Conservation (phyloP, 2,888 invertebrate genomes). For the Rotaria sp. region DNA sequence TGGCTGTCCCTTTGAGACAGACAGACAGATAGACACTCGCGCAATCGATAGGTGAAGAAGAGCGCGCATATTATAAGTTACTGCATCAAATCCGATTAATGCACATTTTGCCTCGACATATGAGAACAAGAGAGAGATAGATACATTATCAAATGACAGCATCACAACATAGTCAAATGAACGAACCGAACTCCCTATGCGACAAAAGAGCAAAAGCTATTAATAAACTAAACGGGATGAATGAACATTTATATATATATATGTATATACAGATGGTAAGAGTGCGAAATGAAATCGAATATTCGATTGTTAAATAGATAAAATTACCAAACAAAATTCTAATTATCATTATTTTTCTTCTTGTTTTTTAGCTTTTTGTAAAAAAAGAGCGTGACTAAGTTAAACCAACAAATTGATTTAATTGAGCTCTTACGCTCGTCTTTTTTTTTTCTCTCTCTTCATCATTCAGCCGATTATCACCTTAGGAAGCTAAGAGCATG, state of each 20-base stretch:
- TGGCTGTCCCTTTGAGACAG: neutral
- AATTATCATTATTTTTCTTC: neutral
- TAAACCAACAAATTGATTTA: neutral
- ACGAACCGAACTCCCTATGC: neutral
- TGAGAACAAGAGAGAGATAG: neutral
- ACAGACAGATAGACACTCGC: neutral
- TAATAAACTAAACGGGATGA: neutral
- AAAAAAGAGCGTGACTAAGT: neutral
- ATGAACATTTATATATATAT: neutral
- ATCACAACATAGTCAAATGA: neutral
- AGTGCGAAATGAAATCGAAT: neutral
- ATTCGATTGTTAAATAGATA: neutral
- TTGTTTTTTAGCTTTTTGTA: neutral
- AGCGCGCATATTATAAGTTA: neutral
- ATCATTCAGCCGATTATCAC: conserved; percentile 21
- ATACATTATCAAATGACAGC: conserved; percentile 15
- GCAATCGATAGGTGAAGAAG: conserved; percentile 24
- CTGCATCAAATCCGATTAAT: conserved; percentile 12
- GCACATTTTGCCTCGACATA: neutral
- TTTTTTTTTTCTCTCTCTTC: neutral
- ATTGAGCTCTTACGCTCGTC: neutral
- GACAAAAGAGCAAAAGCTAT: conserved; percentile 10
- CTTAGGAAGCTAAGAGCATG: conserved; percentile 27
- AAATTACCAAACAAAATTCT: neutral
- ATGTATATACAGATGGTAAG: neutral